phyloP scores from a whole-genome alignment of 2,888 invertebrate species.

The Carpatolechia fugitivella region DNA sequence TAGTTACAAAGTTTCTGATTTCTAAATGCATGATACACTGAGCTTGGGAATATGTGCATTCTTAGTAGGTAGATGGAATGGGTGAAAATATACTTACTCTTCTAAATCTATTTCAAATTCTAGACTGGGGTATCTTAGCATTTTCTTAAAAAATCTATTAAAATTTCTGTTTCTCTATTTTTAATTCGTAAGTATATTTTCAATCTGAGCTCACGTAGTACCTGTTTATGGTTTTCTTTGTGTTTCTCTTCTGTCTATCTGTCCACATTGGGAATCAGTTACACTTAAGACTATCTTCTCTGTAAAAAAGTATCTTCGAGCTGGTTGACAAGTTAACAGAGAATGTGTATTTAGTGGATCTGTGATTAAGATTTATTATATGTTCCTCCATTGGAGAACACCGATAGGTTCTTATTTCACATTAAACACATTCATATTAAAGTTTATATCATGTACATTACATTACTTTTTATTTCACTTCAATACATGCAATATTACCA shows the following conservation, averaged over 20 bases:
- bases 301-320: neutral
- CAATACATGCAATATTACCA: too few relatives aligned
- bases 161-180: neutral
- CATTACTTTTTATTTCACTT: too few relatives aligned
- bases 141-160: too few relatives aligned
- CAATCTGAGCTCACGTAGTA: neutral
- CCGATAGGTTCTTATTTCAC: too few relatives aligned
- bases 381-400: too few relatives aligned
- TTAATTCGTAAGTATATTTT: neutral
- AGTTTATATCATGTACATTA: too few relatives aligned
- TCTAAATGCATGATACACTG: slow-evolving; percentile 52
- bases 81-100: slow-evolving; percentile 18
- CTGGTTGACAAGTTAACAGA: neutral
- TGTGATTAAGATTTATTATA: too few relatives aligned
- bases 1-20: slow-evolving; percentile 37
- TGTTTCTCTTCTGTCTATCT: neutral
- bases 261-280: neutral
- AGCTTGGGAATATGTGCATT: slow-evolving; percentile 54
- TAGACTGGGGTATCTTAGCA: neutral
- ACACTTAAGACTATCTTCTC: neutral
- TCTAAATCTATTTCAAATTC: neutral
- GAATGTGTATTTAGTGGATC: neutral
- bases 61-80: slow-evolving; percentile 13
- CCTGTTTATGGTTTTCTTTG: neutral
- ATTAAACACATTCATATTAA: too few relatives aligned